These are phyloP conservation scores for Falco naumanni DNA, from an alignment of 2,797 vertebrate genomes.

Conservation along the genomic window DNA sequence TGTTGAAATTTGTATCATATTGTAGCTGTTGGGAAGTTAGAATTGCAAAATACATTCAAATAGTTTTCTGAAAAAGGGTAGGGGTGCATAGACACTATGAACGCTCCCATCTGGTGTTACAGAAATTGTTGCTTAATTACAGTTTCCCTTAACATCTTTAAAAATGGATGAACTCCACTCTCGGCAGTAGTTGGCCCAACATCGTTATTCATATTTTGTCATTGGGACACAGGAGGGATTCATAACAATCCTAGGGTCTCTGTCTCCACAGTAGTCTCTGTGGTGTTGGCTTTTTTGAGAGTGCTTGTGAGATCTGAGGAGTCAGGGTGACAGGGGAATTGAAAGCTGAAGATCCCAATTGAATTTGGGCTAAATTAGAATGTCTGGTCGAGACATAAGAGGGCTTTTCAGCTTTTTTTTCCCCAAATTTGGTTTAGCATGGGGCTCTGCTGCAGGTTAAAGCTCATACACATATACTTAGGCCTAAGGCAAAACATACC, in stretches of 20 bases:
- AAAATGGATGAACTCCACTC: not conserved
- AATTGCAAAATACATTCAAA: not conserved
- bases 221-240: not conserved
- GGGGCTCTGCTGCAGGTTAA: not conserved
- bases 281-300: not conserved
- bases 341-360: not conserved
- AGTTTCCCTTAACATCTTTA: not conserved
- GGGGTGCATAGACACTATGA: not conserved
- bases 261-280: rapidly evolving
- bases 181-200: not conserved
- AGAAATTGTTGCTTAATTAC: not conserved
- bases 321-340: not conserved
- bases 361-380: not conserved
- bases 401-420: not conserved
- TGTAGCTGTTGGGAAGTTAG: not conserved
- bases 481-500: not conserved
- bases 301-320: not conserved
- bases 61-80: not conserved
- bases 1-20: not conserved
- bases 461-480: not conserved
- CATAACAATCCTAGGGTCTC: not conserved
- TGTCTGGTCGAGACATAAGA: not conserved
- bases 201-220: not conserved
- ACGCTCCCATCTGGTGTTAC: not conserved
- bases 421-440: not conserved